These are phyloP conservation scores for Piaya cayana DNA, from an alignment of 2,113 vertebrate species.

Conservation along the genomic window DNA sequence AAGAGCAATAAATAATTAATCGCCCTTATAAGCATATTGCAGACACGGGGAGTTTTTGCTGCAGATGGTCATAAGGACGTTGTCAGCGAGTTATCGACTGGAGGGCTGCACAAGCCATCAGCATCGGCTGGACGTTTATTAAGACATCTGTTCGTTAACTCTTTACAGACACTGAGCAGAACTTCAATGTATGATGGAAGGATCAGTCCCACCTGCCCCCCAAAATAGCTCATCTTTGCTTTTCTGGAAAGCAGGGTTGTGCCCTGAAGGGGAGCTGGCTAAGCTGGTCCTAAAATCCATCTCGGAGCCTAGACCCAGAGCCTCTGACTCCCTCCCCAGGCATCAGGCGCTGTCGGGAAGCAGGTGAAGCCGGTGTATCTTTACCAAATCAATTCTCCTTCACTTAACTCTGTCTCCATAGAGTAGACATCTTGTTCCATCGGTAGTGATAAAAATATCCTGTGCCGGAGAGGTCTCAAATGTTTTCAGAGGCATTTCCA, in stretches of 20 bases:
- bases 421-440: not conserved
- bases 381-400: conserved; percentile 23
- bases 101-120: not conserved
- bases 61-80: not conserved
- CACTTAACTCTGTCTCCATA: not conserved
- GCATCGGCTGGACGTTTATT: not conserved
- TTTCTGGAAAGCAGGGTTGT: not conserved
- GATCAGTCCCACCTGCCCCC: not conserved
- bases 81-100: not conserved
- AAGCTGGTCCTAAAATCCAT: not conserved
- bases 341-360: accelerated
- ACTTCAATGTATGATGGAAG: accelerated
- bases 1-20: conserved; percentile 21
- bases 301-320: not conserved
- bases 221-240: not conserved
- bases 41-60: not conserved
- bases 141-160: not conserved
- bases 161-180: accelerated
- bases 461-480: not conserved
- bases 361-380: not conserved
- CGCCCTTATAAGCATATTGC: not conserved
- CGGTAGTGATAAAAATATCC: not conserved
- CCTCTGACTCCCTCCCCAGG: accelerated
- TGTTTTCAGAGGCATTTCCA: not conserved
- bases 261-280: not conserved